Conservation (phyloP, 53 echinoderm and acorn worm species). For the Holothuria leucospilota region DNA sequence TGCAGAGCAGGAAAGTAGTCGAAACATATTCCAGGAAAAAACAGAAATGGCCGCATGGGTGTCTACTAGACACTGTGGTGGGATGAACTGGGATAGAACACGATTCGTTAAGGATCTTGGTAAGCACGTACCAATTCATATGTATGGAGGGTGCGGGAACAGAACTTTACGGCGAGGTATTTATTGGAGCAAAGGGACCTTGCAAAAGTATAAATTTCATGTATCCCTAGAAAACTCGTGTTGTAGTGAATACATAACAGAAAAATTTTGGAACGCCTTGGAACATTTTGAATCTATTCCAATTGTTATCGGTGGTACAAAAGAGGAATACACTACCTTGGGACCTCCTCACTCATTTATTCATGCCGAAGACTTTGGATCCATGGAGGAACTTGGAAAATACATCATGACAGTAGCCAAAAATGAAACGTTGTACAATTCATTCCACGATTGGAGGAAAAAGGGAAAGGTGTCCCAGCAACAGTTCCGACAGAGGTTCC, state of each 20-base stretch:
- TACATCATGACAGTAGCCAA: not conserved
- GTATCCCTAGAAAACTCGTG: not conserved
- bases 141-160: slow-evolving; percentile 10
- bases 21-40: not conserved
- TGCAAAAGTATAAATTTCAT: not conserved
- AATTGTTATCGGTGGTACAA: not conserved
- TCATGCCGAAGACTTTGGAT: not conserved
- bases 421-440: slow-evolving; percentile 1
- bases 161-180: not conserved
- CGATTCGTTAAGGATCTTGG: not conserved
- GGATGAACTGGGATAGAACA: not conserved
- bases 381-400: not conserved
- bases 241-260: slow-evolving; percentile 16
- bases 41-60: not conserved
- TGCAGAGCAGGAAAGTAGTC: too few species aligned
- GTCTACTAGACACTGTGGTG: not conserved
- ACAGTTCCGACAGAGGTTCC: too few species aligned
- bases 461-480: not conserved
- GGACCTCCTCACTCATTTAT: not conserved
- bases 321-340: not conserved
- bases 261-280: slow-evolving; percentile 5
- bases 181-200: not conserved
- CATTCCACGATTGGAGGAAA: not conserved
- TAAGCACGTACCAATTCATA: not conserved
- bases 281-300: not conserved